Percentiles rank a stretch among this genome's conserved stretches.
phyloP scores from a whole-genome alignment of 2,888 invertebrate species.

The Eupithecia inturbata region DNA sequence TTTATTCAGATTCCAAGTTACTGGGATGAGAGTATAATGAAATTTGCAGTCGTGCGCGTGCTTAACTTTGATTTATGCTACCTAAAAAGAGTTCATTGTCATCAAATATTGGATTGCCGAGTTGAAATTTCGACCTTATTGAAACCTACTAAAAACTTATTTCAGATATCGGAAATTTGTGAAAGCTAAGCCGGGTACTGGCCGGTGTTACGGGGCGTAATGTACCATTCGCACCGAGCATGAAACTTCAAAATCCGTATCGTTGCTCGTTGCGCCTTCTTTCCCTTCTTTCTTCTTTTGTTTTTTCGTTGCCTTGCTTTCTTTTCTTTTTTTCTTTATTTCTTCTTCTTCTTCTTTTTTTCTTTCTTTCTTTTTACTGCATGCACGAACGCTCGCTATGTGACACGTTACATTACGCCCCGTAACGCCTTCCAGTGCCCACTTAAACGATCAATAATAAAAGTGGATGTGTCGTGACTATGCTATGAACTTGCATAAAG shows the following conservation, averaged over 20 bases:
- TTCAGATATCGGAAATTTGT: neutral
- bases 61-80: slow-evolving; percentile 10
- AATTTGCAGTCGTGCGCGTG: slow-evolving; percentile 18
- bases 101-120: neutral
- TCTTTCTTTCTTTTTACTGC: too few species aligned
- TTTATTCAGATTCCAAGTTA: slow-evolving; percentile 16
- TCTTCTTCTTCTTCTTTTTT: too few species aligned
- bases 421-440: too few species aligned
- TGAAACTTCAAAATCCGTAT: too few species aligned
- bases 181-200: neutral
- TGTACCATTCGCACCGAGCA: too few species aligned
- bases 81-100: slow-evolving; percentile 4
- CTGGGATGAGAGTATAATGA: slow-evolving; percentile 17
- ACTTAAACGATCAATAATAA: neutral
- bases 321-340: too few species aligned
- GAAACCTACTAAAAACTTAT: neutral
- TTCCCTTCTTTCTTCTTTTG: too few species aligned
- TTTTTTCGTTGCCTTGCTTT: too few species aligned
- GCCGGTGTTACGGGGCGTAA: too few species aligned
- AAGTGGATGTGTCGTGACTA: neutral
- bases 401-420: too few species aligned
- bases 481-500: neutral
- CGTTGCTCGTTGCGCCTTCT: too few species aligned
- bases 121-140: neutral
- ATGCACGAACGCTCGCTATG: too few species aligned